Evolutionary conservation across 2,113 vertebrate species (phyloP).

Genomic region (Tetrax tetrax): DNA sequence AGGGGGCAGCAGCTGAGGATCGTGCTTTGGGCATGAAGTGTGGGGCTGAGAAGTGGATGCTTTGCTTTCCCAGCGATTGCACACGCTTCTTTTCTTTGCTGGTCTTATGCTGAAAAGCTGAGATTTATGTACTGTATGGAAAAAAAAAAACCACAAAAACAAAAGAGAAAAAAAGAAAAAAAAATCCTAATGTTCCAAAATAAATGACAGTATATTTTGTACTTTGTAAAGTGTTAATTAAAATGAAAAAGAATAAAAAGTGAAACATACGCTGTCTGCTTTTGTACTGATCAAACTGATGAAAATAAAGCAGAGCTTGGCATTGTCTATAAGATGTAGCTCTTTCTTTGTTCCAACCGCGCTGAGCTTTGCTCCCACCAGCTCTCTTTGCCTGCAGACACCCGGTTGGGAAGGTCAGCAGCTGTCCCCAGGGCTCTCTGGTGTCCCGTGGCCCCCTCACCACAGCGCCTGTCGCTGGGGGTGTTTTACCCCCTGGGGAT

Average conservation of each 20-base stretch:
- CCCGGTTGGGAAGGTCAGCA: neutral
- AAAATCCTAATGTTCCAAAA: conserved; percentile 68
- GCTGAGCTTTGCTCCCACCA: fast-evolving
- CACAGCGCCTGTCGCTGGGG: fast-evolving
- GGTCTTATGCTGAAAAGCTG: conserved; percentile 58
- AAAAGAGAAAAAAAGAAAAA: neutral
- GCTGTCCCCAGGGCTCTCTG: fast-evolving
- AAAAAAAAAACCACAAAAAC: neutral
- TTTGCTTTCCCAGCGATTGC: conserved; percentile 42
- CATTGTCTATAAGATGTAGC: neutral
- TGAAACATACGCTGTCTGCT: conserved; percentile 31
- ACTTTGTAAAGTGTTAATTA: conserved; percentile 83
- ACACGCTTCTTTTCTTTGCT: conserved; percentile 32
- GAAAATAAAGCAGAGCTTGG: conserved; percentile 62
- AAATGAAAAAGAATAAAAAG: conserved; percentile 60
- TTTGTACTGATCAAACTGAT: conserved; percentile 53
- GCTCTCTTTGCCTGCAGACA: neutral
- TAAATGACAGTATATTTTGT: conserved; percentile 83
- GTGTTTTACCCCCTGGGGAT: neutral
- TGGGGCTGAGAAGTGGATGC: neutral
- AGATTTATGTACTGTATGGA: conserved; percentile 77
- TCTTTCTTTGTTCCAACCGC: neutral
- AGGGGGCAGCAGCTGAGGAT: neutral
- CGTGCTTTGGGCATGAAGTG: neutral
- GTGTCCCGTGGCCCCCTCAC: neutral